phyloP scores from a whole-genome alignment of 2,113 vertebrate genomes.

The Eleginops maclovinus region DNA sequence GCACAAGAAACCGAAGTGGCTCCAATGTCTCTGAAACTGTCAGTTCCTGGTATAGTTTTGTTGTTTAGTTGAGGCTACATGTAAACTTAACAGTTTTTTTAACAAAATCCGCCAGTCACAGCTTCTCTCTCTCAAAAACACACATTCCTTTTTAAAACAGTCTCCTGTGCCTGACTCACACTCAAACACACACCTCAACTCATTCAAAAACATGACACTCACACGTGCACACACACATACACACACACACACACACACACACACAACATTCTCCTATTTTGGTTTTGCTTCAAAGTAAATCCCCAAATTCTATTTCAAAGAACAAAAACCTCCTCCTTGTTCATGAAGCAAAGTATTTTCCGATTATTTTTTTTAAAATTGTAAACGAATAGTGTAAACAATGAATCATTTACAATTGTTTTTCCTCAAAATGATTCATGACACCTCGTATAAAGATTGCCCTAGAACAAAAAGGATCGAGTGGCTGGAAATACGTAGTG shows the following conservation, averaged over 20 bases:
- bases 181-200: neutral
- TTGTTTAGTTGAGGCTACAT: constrained; percentile 34
- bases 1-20: neutral
- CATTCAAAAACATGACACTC: too few species aligned
- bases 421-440: constrained; percentile 61
- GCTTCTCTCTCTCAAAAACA: constrained; percentile 12
- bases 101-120: constrained; percentile 3
- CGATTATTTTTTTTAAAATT: constrained; percentile 45
- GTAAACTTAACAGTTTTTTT: constrained; percentile 21
- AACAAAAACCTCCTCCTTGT: constrained; percentile 33
- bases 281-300: constrained; percentile 81
- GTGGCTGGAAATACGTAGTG: constrained; percentile 12
- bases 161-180: neutral
- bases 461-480: constrained; percentile 6
- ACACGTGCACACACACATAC: constrained; percentile 1
- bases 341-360: constrained; percentile 66
- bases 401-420: constrained; percentile 58
- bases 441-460: constrained; percentile 59
- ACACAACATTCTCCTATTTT: constrained; percentile 68
- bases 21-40: neutral
- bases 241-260: neutral
- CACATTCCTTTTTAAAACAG: constrained; percentile 2
- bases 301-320: constrained; percentile 72
- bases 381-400: constrained; percentile 73
- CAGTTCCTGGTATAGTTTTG: too few species aligned